A percentile compares a stretch with the other conserved stretches of the same genome.
These are phyloP conservation scores for Acyrthosiphon pisum DNA, from an alignment of 1,140 invertebrate genomes.

Conservation along the genomic window DNA sequence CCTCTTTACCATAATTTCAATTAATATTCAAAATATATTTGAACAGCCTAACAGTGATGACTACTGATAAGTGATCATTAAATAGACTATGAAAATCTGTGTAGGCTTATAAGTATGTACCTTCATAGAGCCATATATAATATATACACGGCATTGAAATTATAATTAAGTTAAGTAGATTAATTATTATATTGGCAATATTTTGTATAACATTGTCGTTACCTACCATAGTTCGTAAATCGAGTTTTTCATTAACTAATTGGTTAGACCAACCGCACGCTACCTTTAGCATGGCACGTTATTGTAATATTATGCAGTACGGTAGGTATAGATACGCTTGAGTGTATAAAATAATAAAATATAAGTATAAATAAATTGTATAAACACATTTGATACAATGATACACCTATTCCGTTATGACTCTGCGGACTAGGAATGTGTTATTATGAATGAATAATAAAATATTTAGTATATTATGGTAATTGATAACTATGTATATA, in stretches of 20 bases:
- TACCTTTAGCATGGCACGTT: not conserved
- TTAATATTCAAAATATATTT: slow-evolving; percentile 8
- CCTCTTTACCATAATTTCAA: not conserved
- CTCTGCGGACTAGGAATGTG: not conserved
- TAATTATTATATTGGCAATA: not conserved
- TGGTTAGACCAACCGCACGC: not conserved
- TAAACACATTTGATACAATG: not conserved
- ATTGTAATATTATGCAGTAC: not conserved
- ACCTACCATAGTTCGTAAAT: not conserved
- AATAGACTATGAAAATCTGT: not conserved
- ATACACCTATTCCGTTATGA: not conserved
- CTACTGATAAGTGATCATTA: not conserved
- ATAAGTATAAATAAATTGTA: not conserved
- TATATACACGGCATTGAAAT: not conserved
- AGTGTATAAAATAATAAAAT: not conserved
- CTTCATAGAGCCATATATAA: not conserved
- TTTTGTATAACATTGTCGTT: not conserved
- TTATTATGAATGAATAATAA: not conserved
- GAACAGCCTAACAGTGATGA: not conserved
- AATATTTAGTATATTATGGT: not conserved
- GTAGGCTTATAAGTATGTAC: not conserved
- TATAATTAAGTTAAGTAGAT: not conserved
- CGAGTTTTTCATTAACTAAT: not conserved
- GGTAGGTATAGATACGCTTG: not conserved
- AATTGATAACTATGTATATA: not conserved